Evolutionary conservation across 2,888 invertebrate genomes (phyloP), one percentile per base, ranked within the genome.

Genomic region (Caprella mutica): DNA sequence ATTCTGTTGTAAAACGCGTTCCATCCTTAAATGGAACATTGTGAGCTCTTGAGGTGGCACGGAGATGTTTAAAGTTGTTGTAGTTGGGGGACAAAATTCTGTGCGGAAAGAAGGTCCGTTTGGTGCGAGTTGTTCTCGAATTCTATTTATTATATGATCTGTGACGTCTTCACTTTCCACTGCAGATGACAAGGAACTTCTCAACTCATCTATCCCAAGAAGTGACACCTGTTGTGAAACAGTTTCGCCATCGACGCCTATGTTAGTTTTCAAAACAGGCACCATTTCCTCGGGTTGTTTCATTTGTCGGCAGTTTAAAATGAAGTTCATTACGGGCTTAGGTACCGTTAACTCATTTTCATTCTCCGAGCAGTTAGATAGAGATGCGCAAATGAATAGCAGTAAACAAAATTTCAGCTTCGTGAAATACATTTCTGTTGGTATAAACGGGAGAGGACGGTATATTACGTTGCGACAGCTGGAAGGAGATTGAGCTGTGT

Each of bases 241-340:
- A 9, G 55, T 48, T 12, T 54, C 62, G 5, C 30, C 21, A 12
- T 33, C 39, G 26, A 55, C 24, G 19, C 48, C 38, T 38, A 58
- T 55, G 14, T 58, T 42, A 12, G 58, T 55, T n/a, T 38, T 9
- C 42, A 43, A 52, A 19, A 60, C 64, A 1, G 64, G 64, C 6
- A 64, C 50, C 8, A 23, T 35, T 14, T 17, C 35, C 2, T 33
- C 52, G 21, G 19, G 17, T n/a, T 35, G 30, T 2, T 38, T 40
- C 5, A 24, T 30, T 6, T 42, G 30, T 6, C 39, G 30, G 40
- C 64, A 64, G 1, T 52, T 54, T 17, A 64, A 39, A 40, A 64
- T 64, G 33, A 60, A 64, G 27, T 44, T 52, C 53, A 64, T 46
- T 2, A 64, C 53, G n/a, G 59, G 57, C 24, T 55, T 55, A 19